These are phyloP conservation scores for Euura lappo DNA, from an alignment of 1,140 invertebrate species.

Conservation along the genomic window DNA sequence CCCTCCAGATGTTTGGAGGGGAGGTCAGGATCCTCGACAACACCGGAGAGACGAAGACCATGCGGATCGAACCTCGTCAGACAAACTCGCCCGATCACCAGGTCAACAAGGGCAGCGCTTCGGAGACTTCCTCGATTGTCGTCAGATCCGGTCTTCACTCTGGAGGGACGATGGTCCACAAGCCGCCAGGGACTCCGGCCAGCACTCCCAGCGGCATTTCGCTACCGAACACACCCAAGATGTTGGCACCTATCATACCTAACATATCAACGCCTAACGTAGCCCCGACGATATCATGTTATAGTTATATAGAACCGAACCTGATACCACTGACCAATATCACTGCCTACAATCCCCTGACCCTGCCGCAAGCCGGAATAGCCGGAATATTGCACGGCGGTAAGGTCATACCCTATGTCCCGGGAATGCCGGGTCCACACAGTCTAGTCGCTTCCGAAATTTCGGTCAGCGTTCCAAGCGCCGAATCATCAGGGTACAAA, in stretches of 20 bases:
- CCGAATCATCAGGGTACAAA: constrained; percentile 41
- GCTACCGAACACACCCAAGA: constrained; percentile 64
- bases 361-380: constrained; percentile 55
- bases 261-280: constrained; percentile 66
- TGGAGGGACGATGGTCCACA: constrained; percentile 73
- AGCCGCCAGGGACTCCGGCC: constrained; percentile 53
- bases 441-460: constrained; percentile 55
- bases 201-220: constrained; percentile 46
- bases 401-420: constrained; percentile 81
- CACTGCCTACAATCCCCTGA: constrained; percentile 76
- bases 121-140: constrained; percentile 67
- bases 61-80: constrained; percentile 71
- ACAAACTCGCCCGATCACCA: constrained; percentile 47
- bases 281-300: constrained; percentile 54
- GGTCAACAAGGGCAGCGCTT: constrained; percentile 37
- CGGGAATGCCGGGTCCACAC: constrained; percentile 84
- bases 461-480: constrained; percentile 49
- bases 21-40: constrained; percentile 76
- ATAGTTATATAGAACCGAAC: constrained; percentile 50
- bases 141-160: constrained; percentile 77
- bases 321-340: constrained; percentile 62
- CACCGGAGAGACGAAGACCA: constrained; percentile 71
- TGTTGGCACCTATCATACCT: constrained; percentile 64
- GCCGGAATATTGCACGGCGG: constrained; percentile 61
- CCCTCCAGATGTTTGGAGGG: constrained; percentile 78